phyloP scores from a whole-genome alignment of 1,140 invertebrate genomes.

The Teleopsis dalmanni region DNA sequence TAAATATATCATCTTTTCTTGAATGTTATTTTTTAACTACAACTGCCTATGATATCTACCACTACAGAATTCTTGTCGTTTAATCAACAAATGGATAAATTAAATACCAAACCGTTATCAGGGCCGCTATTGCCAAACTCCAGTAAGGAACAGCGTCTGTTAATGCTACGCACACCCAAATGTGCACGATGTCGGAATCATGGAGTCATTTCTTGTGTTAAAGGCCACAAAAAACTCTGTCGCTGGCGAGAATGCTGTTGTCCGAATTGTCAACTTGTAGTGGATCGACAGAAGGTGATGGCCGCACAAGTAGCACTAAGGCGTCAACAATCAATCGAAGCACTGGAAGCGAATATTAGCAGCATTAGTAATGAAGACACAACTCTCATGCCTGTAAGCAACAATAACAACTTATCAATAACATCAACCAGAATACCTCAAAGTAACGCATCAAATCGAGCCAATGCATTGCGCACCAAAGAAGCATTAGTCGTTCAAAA shows the following conservation, averaged over 20 bases:
- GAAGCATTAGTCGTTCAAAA: slow-evolving; percentile 49
- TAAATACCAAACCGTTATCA: background rate
- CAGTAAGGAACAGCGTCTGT: slow-evolving; percentile 27
- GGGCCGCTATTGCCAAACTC: background rate
- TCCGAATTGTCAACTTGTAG: slow-evolving; percentile 77
- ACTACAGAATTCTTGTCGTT: too few species aligned
- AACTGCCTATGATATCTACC: too few species aligned
- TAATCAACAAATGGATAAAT: slow-evolving; percentile 1
- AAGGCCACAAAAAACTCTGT: slow-evolving; percentile 77
- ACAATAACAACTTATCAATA: too few species aligned
- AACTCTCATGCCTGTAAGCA: too few species aligned
- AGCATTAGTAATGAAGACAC: too few species aligned
- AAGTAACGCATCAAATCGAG: background rate
- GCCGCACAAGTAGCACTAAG: slow-evolving; percentile 71
- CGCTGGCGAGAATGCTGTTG: slow-evolving; percentile 75
- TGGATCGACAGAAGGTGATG: slow-evolving; percentile 82
- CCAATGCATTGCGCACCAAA: slow-evolving; percentile 26
- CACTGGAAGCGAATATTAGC: slow-evolving; percentile 16
- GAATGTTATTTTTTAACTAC: too few species aligned
- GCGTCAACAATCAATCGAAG: slow-evolving; percentile 55
- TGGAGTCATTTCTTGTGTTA: slow-evolving; percentile 78
- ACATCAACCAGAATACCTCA: background rate
- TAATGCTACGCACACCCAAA: slow-evolving; percentile 67
- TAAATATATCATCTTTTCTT: too few species aligned
- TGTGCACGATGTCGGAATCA: slow-evolving; percentile 84